Base-by-base conservation (phyloP, 1,140 invertebrate genomes). In the Ostrea edulis region DNA sequence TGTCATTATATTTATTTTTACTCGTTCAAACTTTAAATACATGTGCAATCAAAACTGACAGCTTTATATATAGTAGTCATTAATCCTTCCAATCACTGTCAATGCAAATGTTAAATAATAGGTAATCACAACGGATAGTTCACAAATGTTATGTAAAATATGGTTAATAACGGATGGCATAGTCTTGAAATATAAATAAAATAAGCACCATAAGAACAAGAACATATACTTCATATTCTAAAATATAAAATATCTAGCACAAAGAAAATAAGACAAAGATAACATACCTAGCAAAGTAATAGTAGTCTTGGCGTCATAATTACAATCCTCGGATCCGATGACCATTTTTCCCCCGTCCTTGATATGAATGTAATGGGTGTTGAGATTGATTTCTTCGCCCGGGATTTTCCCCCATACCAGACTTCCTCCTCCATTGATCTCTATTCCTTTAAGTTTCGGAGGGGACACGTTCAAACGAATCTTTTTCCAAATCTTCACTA, bases 311-410 rank as follows among this genome's bases (percentile, higher is more conserved):
- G 8, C 4, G 25, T 22, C 71, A 20, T 35, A 81, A 29, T 35
- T 12, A 25, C 71, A 81, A 25, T 81, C 71, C 25, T 81, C 71
- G 12, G 71, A 81, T 81, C 71, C 71, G 25, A 81, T 81, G 17
- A 35, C 0, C n/a, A 81, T 81, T 25, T 81, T 8, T 35, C 71
- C 71, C 9, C 71, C 71, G 44, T 0, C 2, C 14, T 25, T 17
- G 25, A 81, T 81, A 17, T 25, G 71, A 35, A 81, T 25, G 71
- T 81, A 81, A 25, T 81, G 71, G 1, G 25, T 25, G 14, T 25
- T 22, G 25, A 44, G 71, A 2, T 0, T 51, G 14, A 35, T 29
- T 29, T 11, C 44, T 9, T 81, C 71, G 5, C 5, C 14, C 17
- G 58, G n/a, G 14, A 22, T 35, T 14, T 51, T 29, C 8, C n/a